Evolutionary conservation across 2,113 vertebrate species (phyloP).

Genomic region (Oplegnathus fasciatus): DNA sequence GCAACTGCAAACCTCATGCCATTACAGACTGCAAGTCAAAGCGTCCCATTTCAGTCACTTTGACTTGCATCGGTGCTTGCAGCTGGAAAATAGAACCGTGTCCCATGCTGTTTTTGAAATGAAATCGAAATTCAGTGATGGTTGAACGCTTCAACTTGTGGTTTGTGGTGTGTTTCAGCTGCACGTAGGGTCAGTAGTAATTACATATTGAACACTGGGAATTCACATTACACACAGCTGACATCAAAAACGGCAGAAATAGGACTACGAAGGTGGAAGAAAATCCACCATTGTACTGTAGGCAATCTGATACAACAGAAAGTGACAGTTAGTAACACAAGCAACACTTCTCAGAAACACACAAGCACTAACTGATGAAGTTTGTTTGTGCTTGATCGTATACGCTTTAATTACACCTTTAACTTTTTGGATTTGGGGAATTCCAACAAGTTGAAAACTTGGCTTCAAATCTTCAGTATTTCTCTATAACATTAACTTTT

Average conservation of each 20-base stretch:
- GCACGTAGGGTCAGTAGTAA: background rate
- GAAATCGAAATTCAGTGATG: constrained; percentile 13
- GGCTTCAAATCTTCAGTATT: background rate
- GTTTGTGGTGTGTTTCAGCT: constrained; percentile 4
- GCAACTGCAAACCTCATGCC: background rate
- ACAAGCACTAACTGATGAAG: background rate
- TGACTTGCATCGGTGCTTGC: background rate
- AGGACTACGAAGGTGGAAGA: background rate
- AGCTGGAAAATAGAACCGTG: background rate
- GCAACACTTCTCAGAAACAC: background rate
- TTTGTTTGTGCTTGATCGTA: background rate
- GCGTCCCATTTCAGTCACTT: background rate
- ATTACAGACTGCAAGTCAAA: background rate
- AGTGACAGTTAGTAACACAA: background rate
- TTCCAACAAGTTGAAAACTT: background rate
- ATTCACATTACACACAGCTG: background rate
- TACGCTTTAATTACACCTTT: background rate
- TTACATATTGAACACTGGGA: background rate
- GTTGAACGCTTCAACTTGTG: background rate
- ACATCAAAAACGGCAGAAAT: background rate
- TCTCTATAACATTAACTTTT: background rate
- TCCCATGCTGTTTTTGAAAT: constrained; percentile 3
- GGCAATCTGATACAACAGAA: background rate
- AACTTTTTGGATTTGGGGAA: background rate
- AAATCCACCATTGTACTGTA: background rate